Evolutionary conservation across 2,888 invertebrate genomes (phyloP).

Genomic region (Scotopteryx bipunctaria): DNA sequence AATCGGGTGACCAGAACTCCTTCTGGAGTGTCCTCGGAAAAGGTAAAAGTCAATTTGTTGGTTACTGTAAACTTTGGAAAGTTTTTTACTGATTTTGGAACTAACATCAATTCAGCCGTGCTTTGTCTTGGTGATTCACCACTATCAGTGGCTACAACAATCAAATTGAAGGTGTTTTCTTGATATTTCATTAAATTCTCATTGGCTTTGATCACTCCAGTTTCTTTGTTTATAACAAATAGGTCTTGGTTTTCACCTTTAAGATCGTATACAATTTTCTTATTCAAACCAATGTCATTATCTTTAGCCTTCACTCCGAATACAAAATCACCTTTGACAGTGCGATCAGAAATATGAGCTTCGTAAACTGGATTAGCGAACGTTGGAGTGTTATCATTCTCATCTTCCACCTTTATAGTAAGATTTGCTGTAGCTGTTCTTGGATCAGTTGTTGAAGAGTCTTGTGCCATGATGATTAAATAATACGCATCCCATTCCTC

Average conservation of each 20-base stretch:
- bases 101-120: constrained; percentile 89
- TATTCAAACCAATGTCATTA: constrained; percentile 91
- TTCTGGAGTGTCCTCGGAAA: constrained; percentile 91
- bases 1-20: constrained; percentile 90
- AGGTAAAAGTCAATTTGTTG: constrained; percentile 88
- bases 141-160: constrained; percentile 92
- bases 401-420: constrained; percentile 90
- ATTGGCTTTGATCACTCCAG: constrained; percentile 93
- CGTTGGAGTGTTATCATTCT: constrained; percentile 93
- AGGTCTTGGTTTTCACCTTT: constrained; percentile 89
- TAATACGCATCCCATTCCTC: constrained; percentile 91
- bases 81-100: constrained; percentile 88
- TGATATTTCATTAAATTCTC: constrained; percentile 84
- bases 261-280: constrained; percentile 90
- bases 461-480: constrained; percentile 93
- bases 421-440: constrained; percentile 92
- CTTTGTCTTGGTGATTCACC: constrained; percentile 88
- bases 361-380: constrained; percentile 90
- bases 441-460: constrained; percentile 93
- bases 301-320: constrained; percentile 95
- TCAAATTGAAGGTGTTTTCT: constrained; percentile 86
- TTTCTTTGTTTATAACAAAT: constrained; percentile 90
- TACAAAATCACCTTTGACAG: constrained; percentile 91
- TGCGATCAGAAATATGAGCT: constrained; percentile 92
- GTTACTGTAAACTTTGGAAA: constrained; percentile 91